Conservation (phyloP, 2,797 vertebrate species). For the Schizopygopsis pylzovi region DNA sequence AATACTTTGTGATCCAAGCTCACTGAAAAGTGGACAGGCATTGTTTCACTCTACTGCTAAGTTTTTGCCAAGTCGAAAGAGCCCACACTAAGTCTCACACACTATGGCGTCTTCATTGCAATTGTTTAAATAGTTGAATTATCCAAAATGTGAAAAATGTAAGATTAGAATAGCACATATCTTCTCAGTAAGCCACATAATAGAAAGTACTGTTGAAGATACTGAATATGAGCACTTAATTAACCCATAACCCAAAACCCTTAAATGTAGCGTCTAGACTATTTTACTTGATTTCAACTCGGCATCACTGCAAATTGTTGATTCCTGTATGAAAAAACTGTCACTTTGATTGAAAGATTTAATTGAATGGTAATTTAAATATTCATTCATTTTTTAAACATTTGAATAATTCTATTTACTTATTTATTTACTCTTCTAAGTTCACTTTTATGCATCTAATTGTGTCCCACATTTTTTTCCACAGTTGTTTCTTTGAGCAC, state of each 20-base stretch:
- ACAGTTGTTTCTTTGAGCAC: conserved; percentile 13
- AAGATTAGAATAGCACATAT: background rate
- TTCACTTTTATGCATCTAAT: conserved; percentile 34
- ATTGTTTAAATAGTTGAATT: background rate
- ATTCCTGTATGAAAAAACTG: background rate
- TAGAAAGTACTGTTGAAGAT: background rate
- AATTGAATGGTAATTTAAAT: background rate
- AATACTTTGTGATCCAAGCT: background rate
- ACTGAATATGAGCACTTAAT: background rate
- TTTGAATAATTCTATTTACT: background rate
- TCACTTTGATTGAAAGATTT: background rate
- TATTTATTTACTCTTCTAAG: background rate
- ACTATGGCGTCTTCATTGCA: background rate
- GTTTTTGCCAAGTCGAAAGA: background rate
- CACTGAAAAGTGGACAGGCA: background rate
- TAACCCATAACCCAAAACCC: background rate
- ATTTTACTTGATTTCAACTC: background rate
- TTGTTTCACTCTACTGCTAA: background rate
- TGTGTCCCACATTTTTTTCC: background rate
- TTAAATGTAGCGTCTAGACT: background rate
- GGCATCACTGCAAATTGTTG: background rate
- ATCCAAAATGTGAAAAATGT: background rate
- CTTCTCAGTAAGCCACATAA: background rate
- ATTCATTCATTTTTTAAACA: background rate
- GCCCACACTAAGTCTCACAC: background rate